phyloP scores from a whole-genome alignment of 2,113 vertebrate genomes.

The Bolborhynchus lineola region DNA sequence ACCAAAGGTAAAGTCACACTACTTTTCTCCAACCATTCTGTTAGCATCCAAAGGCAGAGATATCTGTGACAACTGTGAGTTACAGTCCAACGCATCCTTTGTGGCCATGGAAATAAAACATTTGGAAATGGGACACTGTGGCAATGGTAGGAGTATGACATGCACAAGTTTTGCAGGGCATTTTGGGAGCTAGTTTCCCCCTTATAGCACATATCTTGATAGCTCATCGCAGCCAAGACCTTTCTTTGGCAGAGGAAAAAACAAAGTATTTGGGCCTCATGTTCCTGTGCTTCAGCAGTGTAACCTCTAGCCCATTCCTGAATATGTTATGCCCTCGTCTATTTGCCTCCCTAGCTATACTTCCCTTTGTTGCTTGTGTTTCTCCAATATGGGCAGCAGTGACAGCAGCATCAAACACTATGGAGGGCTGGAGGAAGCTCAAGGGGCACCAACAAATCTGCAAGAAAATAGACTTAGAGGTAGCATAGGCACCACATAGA shows the following conservation, averaged over 20 bases:
- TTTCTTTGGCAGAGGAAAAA: neutral
- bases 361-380: neutral
- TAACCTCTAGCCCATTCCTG: neutral
- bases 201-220: neutral
- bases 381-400: neutral
- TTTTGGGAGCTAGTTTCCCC: neutral
- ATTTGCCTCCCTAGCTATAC: accelerated
- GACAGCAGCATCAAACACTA: neutral
- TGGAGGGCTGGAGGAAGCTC: neutral
- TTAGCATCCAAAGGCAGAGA: neutral
- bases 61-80: neutral
- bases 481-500: neutral
- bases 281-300: neutral
- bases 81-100: neutral
- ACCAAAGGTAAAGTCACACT: neutral
- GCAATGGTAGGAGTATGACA: neutral
- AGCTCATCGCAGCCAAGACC: neutral
- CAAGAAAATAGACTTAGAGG: neutral
- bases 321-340: neutral
- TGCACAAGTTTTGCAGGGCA: neutral
- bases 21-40: neutral
- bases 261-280: accelerated
- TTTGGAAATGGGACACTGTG: neutral
- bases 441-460: neutral
- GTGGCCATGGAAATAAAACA: neutral